Base-by-base conservation (phyloP, 2,888 invertebrate species). In the Nymphalis c-album region DNA sequence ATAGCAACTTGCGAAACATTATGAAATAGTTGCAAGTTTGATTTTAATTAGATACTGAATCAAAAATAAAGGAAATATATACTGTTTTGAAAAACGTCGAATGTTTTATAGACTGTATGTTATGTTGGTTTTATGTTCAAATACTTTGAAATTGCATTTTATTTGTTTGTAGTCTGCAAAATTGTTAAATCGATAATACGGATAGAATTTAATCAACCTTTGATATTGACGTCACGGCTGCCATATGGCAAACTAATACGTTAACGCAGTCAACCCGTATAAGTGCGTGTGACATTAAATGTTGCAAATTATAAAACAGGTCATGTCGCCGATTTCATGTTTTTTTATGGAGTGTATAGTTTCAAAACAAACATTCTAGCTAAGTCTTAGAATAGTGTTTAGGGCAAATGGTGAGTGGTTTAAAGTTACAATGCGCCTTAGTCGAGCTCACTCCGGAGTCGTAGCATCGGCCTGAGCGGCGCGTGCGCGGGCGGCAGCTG, bases 401-500 rank as follows among this genome's bases (percentile, higher is more conserved):
- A 13, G 13, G 40, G 0, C 40, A 40, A 40, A 13, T 40, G 13
- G 40, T 40, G 4, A 8, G 47, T 47, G n/a, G 47, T n/a, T 17
- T 7, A 47, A 47, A 17, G 60, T 22, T 17, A 31, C 47, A 22
- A 35, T 47, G 58, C 35, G 65, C 46, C 47, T 40, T 45, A 20
- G 55, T 47, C 20, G 17, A n/a, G 35, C 17, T 20, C 13, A 8
- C 26, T 26, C 5, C 26, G 55, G 3, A 53, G 53, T 17, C 55
- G 55, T 55, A 17, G 55, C 53, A 26, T 26, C 53, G 53, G 53
- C 4, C 35, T 13, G 40, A 40, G 22, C 63, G 65, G 67, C 68
- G 70, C 84, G 83, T 80, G 82, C 82, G 85, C 84, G 80, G 84
- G 85, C 80, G 86, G 88, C 91, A 88, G 88, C 88, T 86, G 91